A percentile compares a stretch with the other conserved stretches of the same genome.
Conservation (phyloP, 2,888 invertebrate species). For the Sclerodermus sp. region DNA sequence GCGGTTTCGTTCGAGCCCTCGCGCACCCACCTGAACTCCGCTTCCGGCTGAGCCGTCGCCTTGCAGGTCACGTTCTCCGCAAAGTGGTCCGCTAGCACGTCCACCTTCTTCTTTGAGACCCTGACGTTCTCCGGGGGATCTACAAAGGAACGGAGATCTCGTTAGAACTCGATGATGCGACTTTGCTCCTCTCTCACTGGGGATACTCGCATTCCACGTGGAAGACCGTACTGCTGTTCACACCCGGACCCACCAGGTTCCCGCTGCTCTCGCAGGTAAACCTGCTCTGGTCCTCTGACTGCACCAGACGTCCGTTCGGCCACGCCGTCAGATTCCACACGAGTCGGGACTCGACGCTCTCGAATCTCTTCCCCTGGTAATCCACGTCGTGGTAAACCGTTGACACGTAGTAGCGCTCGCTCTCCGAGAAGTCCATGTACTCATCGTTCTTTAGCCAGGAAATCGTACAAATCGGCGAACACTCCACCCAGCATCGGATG, state of each 20-base stretch:
- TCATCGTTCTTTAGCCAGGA: conserved; percentile 81
- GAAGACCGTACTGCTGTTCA: conserved; percentile 81
- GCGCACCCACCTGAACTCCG: conserved; percentile 73
- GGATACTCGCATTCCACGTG: conserved; percentile 83
- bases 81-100: conserved; percentile 62
- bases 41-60: conserved; percentile 71
- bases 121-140: conserved; percentile 86
- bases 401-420: conserved; percentile 69
- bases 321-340: conserved; percentile 87
- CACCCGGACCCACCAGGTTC: conserved; percentile 78
- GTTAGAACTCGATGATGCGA: too few relatives aligned
- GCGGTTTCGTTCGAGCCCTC: conserved; percentile 61
- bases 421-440: conserved; percentile 63
- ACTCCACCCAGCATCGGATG: conserved; percentile 85
- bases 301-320: conserved; percentile 76
- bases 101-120: conserved; percentile 64
- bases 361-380: conserved; percentile 81
- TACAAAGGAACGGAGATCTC: too few relatives aligned
- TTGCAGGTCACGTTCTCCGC: conserved; percentile 64
- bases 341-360: conserved; percentile 85
- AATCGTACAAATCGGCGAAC: conserved; percentile 82
- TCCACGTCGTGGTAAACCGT: conserved; percentile 73
- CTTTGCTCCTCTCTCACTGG: too few relatives aligned
- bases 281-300: conserved; percentile 71
- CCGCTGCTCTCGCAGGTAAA: conserved; percentile 82